A percentile compares a stretch with the other conserved stretches of the same genome.
Conservation (phyloP, 2,888 invertebrate genomes). For the Eupeodes latifasciatus region DNA sequence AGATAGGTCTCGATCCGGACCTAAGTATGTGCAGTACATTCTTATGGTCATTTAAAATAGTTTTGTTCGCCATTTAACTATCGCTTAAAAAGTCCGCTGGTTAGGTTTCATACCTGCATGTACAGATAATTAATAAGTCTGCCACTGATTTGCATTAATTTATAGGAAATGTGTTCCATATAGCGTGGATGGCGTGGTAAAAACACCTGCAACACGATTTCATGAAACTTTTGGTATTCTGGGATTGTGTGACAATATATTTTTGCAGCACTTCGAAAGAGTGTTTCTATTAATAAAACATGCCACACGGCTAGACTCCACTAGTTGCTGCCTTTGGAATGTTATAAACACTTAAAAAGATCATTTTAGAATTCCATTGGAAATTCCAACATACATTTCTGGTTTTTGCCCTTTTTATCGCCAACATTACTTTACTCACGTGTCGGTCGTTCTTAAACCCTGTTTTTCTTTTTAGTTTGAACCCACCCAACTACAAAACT, state of each 20-base stretch:
- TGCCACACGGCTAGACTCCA: background rate
- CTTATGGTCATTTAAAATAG: slow-evolving; percentile 35
- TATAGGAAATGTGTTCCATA: slow-evolving; percentile 61
- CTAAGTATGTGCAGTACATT: background rate
- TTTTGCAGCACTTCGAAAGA: background rate
- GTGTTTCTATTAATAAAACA: slow-evolving; percentile 29
- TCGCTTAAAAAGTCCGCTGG: slow-evolving; percentile 54
- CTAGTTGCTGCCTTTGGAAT: slow-evolving; percentile 14
- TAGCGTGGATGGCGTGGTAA: slow-evolving; percentile 6
- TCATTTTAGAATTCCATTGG: slow-evolving; percentile 32
- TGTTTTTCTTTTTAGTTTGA: background rate
- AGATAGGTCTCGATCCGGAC: slow-evolving; percentile 70
- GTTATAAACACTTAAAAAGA: slow-evolving; percentile 1
- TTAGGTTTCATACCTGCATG: slow-evolving; percentile 27
- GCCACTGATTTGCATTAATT: slow-evolving; percentile 64
- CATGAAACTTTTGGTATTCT: slow-evolving; percentile 49
- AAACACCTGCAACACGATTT: slow-evolving; percentile 65
- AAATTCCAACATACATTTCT: background rate
- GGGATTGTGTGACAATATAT: slow-evolving; percentile 57
- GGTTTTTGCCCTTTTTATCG: slow-evolving; percentile 9
- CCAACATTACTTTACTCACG: slow-evolving; percentile 31
- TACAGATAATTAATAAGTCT: slow-evolving; percentile 61
- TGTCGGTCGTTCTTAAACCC: background rate
- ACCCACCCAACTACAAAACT: background rate
- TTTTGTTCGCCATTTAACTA: slow-evolving; percentile 53